These are phyloP conservation scores for Hydrophis major DNA, from an alignment of 2,797 vertebrate species.

Conservation along the genomic window DNA sequence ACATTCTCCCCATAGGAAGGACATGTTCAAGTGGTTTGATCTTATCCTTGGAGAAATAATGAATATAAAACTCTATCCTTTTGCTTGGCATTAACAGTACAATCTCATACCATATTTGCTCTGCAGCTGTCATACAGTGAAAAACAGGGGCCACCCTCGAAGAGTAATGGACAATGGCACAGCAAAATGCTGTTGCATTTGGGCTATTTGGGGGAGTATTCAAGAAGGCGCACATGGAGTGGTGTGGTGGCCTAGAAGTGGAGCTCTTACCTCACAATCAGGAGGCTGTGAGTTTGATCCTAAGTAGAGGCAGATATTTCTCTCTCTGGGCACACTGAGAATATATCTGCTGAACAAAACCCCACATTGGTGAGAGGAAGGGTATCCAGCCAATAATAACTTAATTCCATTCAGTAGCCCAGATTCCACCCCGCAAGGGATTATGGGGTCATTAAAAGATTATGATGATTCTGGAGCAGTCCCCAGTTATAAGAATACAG, in stretches of 20 bases:
- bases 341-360: no score
- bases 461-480: background rate
- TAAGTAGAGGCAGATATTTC: no score
- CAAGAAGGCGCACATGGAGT: background rate
- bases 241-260: no score
- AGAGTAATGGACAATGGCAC: background rate
- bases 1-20: background rate
- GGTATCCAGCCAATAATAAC: no score
- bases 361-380: no score
- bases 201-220: background rate
- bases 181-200: background rate
- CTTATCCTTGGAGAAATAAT: background rate
- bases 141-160: background rate
- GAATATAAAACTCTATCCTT: constrained; percentile 1
- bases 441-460: no score
- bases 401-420: no score
- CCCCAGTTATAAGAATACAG: background rate
- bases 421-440: no score
- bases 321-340: no score
- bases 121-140: background rate
- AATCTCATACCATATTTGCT: background rate
- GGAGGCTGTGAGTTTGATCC: no score
- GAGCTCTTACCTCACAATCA: no score
- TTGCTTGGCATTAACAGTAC: background rate
- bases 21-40: constrained; percentile 18